Evolutionary conservation across 2,113 vertebrate species (phyloP).

Genomic region (Eleginops maclovinus): DNA sequence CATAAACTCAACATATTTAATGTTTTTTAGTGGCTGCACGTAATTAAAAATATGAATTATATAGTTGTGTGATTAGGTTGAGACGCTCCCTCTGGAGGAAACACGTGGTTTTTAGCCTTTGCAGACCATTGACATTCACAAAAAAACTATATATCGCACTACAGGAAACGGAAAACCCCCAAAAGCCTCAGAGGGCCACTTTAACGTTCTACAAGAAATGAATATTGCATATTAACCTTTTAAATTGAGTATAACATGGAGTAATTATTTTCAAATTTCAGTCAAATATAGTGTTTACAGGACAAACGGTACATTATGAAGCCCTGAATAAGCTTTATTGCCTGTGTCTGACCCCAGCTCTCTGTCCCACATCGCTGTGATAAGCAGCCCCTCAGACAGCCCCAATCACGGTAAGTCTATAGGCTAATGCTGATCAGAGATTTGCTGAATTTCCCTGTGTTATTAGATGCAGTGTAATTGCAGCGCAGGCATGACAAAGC

Average conservation of each 20-base stretch:
- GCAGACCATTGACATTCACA: too few relatives aligned
- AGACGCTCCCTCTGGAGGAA: too few relatives aligned
- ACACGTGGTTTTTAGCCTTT: too few relatives aligned
- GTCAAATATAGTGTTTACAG: neutral
- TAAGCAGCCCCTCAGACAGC: conserved; percentile 57
- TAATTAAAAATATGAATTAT: too few relatives aligned
- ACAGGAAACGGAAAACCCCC: too few relatives aligned
- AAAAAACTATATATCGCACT: too few relatives aligned
- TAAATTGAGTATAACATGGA: too few relatives aligned
- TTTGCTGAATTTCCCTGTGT: conserved; percentile 82
- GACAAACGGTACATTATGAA: neutral
- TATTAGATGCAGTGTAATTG: conserved; percentile 85
- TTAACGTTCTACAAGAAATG: too few relatives aligned
- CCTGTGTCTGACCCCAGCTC: neutral
- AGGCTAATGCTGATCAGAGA: conserved; percentile 84
- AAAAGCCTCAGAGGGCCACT: too few relatives aligned
- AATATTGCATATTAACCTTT: too few relatives aligned
- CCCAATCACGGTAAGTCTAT: conserved; percentile 80
- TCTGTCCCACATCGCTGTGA: conserved; percentile 43
- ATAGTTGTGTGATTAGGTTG: too few relatives aligned
- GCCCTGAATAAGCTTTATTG: conserved; percentile 20
- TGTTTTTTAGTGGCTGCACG: neutral
- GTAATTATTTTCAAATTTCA: too few relatives aligned
- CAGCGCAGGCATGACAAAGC: conserved; percentile 81
- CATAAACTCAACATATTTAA: neutral